Conservation (phyloP, 2,113 vertebrate genomes). For the Calyptomena viridis region DNA sequence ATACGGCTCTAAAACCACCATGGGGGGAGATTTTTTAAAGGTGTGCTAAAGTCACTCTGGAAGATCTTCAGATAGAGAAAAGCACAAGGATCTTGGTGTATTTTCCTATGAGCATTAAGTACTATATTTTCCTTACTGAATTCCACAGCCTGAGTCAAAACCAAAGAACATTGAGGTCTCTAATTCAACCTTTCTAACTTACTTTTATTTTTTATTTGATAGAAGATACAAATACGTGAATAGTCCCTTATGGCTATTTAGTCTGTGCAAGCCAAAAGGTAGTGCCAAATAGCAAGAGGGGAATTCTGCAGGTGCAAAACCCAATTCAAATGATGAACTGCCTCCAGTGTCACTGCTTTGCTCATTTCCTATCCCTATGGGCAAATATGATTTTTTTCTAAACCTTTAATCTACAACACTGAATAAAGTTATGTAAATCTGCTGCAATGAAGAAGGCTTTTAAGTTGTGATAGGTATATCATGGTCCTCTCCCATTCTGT, state of each 20-base stretch:
- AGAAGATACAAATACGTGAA: not conserved
- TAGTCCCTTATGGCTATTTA: not conserved
- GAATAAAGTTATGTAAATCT: slow-evolving; percentile 41
- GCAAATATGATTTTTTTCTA: not conserved
- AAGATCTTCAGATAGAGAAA: not conserved
- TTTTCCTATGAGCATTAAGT: not conserved
- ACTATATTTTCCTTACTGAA: not conserved
- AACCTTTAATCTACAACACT: not conserved
- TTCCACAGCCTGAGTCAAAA: not conserved
- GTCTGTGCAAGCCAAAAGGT: not conserved
- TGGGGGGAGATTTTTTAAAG: not conserved
- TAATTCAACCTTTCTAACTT: not conserved
- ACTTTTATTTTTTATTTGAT: not conserved
- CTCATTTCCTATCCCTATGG: not conserved
- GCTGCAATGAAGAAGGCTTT: not conserved
- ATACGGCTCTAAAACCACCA: not conserved
- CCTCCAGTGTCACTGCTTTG: not conserved
- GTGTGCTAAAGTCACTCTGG: fast-evolving
- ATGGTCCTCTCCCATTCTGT: not conserved
- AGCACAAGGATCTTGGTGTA: not conserved
- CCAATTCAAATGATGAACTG: not conserved
- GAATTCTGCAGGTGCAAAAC: not conserved
- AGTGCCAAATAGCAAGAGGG: not conserved
- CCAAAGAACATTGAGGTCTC: not conserved
- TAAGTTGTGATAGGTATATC: not conserved